Evolutionary conservation across 2,797 vertebrate genomes (phyloP), one percentile per base, ranked within the genome.

Genomic region (Takifugu ocellatus): DNA sequence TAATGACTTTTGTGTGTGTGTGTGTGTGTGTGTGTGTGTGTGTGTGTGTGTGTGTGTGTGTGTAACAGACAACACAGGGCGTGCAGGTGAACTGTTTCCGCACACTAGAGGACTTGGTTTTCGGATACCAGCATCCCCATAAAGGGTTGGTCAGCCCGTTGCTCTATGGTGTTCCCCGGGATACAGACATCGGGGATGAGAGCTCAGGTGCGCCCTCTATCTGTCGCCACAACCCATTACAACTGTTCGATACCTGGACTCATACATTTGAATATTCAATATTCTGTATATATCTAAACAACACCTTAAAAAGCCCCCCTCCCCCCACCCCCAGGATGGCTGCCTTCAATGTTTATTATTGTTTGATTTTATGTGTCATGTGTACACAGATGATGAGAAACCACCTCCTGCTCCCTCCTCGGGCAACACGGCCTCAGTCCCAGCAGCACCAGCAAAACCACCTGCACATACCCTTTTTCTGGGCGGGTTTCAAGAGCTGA

Each of bases 21-120:
- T 60, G 31, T 67, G 50, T 59, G 48, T 65, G 42, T 62, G 21
- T 58, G 25, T 69, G 51, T 66, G 51, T 56, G 24, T 68, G 31
- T 63, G 17, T 44, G 29, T 67, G 43, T 21, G 17, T 21, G 14
- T 49, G 27, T 63, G 31, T 66, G 26, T 68, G 11, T 74, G 4
- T 64, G 25, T 57, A 31, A 68, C 72, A 93, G 92, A 90, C 90
- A 11, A 88, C 89, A 51, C 92, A 92, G 54, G 92, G 92, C 45
- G 88, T 92, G 49, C 92, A 92, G 81, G 90, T 92, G 51, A 93
- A 92, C 80, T 92, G 90, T 77, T 94, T 93, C 68, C 87, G 90
- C 17, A 90, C 89, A 0, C 85, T 94, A 64, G 87, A 82, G 68
- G 92, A 93, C 67, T 81, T 94, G 70, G 89, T 94, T 27, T 70